Evolutionary conservation across 2,888 invertebrate genomes (phyloP).

Genomic region (Melieria crassipennis): DNA sequence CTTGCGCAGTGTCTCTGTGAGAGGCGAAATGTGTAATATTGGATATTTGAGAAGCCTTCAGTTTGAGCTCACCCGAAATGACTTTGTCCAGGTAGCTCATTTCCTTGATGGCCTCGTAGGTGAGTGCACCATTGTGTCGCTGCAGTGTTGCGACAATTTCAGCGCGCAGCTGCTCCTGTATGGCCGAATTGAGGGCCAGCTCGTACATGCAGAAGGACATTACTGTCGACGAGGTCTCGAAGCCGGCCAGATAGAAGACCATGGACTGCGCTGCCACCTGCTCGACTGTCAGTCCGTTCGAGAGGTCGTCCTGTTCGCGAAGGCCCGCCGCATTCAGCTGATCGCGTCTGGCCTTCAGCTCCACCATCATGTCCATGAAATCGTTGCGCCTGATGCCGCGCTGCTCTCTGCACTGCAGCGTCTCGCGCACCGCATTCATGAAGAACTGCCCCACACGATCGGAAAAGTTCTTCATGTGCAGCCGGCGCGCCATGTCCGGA

Average conservation of each 20-base stretch:
- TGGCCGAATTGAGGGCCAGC: slow-evolving; percentile 65
- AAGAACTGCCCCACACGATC: slow-evolving; percentile 54
- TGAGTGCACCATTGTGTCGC: slow-evolving; percentile 60
- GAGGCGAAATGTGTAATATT: too few species aligned
- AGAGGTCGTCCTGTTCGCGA: slow-evolving; percentile 34
- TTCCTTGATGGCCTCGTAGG: slow-evolving; percentile 66
- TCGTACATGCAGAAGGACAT: slow-evolving; percentile 68
- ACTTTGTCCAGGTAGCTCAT: slow-evolving; percentile 68
- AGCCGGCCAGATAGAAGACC: slow-evolving; percentile 70
- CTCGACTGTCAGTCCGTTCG: slow-evolving; percentile 56
- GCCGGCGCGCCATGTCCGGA: slow-evolving; percentile 45
- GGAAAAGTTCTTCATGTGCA: slow-evolving; percentile 47
- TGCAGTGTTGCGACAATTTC: slow-evolving; percentile 64
- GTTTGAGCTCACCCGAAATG: slow-evolving; percentile 48
- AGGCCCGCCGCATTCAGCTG: slow-evolving; percentile 32
- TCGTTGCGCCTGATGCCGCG: slow-evolving; percentile 64
- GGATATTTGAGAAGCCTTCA: too few species aligned
- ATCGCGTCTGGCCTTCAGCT: slow-evolving; percentile 54
- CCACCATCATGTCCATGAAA: slow-evolving; percentile 67
- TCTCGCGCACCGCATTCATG: slow-evolving; percentile 63
- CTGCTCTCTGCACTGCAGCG: slow-evolving; percentile 61
- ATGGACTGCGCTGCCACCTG: slow-evolving; percentile 69
- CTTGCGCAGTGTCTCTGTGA: slow-evolving; percentile 67
- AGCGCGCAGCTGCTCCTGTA: slow-evolving; percentile 65
- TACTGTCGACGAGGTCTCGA: slow-evolving; percentile 68